Conservation (phyloP, 2,113 vertebrate species). For the Neolamprologus kungweensis region DNA sequence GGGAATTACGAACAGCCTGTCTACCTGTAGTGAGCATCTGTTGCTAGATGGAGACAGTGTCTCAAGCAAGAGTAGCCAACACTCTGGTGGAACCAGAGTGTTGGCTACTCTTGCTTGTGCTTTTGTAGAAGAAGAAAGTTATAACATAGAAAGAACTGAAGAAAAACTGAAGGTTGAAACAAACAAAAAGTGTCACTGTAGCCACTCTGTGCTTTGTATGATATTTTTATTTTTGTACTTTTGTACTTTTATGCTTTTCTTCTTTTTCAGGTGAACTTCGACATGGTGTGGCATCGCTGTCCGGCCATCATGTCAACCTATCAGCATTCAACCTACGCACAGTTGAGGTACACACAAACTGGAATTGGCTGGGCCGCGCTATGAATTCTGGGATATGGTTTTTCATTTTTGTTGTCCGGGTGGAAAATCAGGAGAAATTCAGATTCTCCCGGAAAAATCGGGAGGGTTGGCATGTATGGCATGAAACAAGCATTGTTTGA, state of each 20-base stretch:
- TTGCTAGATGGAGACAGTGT: neutral
- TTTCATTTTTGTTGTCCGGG: neutral
- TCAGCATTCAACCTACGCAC: neutral
- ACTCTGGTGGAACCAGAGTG: accelerated
- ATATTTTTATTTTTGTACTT: neutral
- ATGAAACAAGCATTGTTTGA: neutral
- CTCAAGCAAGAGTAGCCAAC: neutral
- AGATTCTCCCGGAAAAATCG: neutral
- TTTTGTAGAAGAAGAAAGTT: neutral
- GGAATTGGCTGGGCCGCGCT: neutral
- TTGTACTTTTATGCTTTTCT: neutral
- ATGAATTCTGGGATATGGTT: neutral
- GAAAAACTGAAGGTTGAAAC: neutral
- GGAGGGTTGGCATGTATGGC: neutral
- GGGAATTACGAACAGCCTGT: neutral
- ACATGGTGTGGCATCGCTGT: neutral
- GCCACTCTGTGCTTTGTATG: neutral
- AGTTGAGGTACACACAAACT: neutral
- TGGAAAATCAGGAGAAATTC: neutral
- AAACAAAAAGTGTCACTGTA: neutral
- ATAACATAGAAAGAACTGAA: neutral
- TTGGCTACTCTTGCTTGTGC: neutral
- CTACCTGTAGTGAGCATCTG: neutral
- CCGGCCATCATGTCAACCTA: neutral
- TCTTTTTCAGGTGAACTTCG: neutral